Evolutionary conservation across 2,888 invertebrate genomes (phyloP), one percentile per base, ranked within the genome.

Genomic region (Hirtodrosophila trivittata): DNA sequence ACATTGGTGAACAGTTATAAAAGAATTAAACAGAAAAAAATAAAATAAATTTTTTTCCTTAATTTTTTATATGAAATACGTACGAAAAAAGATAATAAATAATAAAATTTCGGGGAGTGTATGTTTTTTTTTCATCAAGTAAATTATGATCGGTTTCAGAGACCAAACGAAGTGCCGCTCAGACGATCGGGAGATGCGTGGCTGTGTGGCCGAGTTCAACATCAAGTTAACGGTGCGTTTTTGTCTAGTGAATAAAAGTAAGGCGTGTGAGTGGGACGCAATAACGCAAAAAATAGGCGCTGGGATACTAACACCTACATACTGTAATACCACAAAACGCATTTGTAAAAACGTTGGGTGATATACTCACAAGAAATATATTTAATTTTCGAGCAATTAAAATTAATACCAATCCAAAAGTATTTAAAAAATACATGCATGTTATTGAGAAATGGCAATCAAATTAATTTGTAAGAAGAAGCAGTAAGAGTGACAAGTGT

Each of bases 161-260:
- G 58, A 83, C 54, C 42, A 72, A 51, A 55, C 83, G 59, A 54
- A 50, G 51, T 58, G 52, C 45, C 47, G 65, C 50, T 49, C 58
- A 46, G 78, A 72, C 74, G 35, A 45, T 32, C 33, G 0, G 41
- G 28, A 33, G 42, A 43, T 54, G 46, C 43, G 58, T 47, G 43
- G 49, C 25, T 45, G 50, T 47, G 38, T 21, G 38, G n/a, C 28
- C 38, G 57, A 49, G 59, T 70, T 83, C 77, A 75, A 81, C 82
- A 81, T 81, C 80, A 70, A 60, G 66, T 77, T 84, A 80, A 86
- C 86, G 81, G 77, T 69, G 77, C 64, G 86, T 58, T 39, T 60
- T 58, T 50, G 55, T 74, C 47, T 58, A 56, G 30, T 18, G 56
- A 66, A 64, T 67, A 62, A 60, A 51, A 39, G 38, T 10, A 26